Base-by-base conservation (phyloP, 2,113 vertebrate species). In the Phylloscopus trochilus region DNA sequence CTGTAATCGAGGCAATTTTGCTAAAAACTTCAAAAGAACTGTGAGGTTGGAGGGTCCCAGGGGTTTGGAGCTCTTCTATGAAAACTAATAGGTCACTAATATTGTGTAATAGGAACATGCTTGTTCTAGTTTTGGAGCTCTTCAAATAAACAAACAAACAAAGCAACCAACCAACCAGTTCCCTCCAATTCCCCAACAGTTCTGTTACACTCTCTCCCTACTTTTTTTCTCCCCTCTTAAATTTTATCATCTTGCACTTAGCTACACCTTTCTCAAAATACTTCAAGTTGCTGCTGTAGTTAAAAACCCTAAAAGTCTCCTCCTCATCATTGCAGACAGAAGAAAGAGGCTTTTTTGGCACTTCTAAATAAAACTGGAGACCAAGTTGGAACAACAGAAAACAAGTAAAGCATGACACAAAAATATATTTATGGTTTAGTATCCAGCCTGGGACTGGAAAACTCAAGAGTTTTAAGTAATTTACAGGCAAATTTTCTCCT, bases 321-420 rank as follows among this genome's bases (percentile, higher is more conserved):
- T 79, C 39, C 28, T 64, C 81, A 83, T 70, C 46, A 35, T 43
- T 83, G 53, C 73, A 90, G 93, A 89, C 66, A 86, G 85, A 81
- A 96, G 44, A 96, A 95, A 90, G 56, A 68, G 18, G 23, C 11
- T 23, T 80, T 83, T 83, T 47, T 93, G 90, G 90, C 92, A 96
- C 79, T 95, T 96, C 33, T 72, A 93, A 80, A 58, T 77, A 94
- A 92, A 90, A 89, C 0, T 9, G 17, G 90, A 95, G 49, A 88
- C 72, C 43, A 83, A 93, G 64, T 2, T 51, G 44, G 63, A 93
- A 86, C 79, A 89, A 81, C 20, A 53, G 52, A 87, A 88, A 81
- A 63, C 49, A 78, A 90, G 33, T 16, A 83, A 88, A 87, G 17
- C 51, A 8, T 13, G 44, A 86, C 69, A 80, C 79, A 83, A 68